Conservation (phyloP, 2,113 vertebrate species). For the Silurus glanis region DNA sequence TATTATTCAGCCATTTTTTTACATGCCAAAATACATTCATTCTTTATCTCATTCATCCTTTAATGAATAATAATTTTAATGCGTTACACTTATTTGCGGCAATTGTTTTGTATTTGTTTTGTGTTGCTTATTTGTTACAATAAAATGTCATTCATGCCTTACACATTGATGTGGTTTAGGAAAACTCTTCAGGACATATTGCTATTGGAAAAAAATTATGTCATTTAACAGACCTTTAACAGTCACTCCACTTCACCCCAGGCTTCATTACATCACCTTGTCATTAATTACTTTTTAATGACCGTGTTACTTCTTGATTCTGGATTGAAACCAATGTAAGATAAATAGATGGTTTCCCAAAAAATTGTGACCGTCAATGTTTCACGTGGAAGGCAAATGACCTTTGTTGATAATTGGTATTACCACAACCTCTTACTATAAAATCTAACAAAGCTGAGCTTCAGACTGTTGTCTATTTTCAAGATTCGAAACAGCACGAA, state of each 20-base stretch:
- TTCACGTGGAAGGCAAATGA: background rate
- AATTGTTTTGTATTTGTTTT: no score
- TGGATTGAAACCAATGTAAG: background rate
- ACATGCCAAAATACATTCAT: no score
- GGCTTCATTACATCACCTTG: background rate
- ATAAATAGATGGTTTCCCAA: background rate
- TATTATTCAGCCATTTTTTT: no score
- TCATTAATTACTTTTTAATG: background rate
- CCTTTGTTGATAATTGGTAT: background rate
- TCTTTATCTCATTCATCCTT: no score
- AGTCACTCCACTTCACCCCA: background rate
- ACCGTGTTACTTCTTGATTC: background rate
- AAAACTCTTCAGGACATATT: background rate
- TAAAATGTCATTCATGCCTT: no score
- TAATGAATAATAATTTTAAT: no score
- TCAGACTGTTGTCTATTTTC: conserved; percentile 11
- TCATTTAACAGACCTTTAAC: background rate
- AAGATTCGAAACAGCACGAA: background rate
- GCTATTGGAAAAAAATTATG: background rate
- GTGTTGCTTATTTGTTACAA: no score
- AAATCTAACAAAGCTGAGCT: background rate
- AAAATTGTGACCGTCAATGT: background rate
- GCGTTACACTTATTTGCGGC: no score
- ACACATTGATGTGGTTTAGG: no score
- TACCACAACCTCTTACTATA: background rate